Base-by-base conservation (phyloP, 1,140 invertebrate species). In the Pachypsylla venusta region DNA sequence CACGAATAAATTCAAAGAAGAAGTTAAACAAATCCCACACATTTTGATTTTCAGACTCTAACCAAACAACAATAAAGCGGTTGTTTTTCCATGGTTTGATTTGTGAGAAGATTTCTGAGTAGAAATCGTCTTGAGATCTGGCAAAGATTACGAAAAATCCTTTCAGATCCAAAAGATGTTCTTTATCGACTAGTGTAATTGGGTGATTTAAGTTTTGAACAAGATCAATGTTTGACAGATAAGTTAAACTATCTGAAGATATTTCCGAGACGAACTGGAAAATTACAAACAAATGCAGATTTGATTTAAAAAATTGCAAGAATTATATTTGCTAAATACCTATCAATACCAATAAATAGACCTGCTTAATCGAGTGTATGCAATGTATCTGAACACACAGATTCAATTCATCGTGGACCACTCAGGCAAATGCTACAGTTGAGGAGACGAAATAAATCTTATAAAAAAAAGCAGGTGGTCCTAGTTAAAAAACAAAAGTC, bases 131-230 rank as follows among this genome's bases (percentile, higher is more conserved):
- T 22, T 19, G 7, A 48, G 4, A 19, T 7, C 22, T 3, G 7
- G 42, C 22, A 22, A 48, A 48, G n/a, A 48, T 3, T n/a, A 48
- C 42, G n/a, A 48, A 48, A 22, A 48, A 48, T 48, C 42, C 42
- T 48, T 48, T n/a, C 42, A 48, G 4, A 19, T 5, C 16, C 16
- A 3, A n/a, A n/a, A 48, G 42, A 3, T n/a, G 4, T n/a, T 48
- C 16, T 5, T 5, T 4, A 19, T 5, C 5, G n/a, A 48, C 22
- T n/a, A 48, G 5, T 7, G 22, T n/a, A 22, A 19, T 4, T 5
- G 42, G 42, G 7, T 48, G 42, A 3, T 48, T n/a, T 3, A 48
- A 22, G 4, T 22, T 5, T n/a, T 19, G 4, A 3, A 48, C n/a
- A 19, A 48, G 16, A 22, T 48, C 42, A 7, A 22, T 48, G 42